Evolutionary conservation across 2,113 vertebrate genomes (phyloP).

Genomic region (Brachypodius melanocephalos): DNA sequence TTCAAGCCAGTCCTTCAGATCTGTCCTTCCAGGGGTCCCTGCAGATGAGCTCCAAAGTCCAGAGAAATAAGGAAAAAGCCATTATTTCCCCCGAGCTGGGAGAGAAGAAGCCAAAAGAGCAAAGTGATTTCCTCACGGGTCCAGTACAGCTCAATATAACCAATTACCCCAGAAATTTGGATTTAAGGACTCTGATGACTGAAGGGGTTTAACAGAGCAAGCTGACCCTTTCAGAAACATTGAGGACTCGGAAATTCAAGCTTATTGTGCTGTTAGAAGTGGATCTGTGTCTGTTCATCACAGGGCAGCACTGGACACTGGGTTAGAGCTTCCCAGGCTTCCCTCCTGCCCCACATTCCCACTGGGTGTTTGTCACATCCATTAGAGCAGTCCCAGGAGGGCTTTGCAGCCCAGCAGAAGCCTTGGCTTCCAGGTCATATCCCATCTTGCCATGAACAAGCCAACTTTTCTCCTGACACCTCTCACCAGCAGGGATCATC

Average conservation of each 20-base stretch:
- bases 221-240: not conserved
- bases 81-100: too few relatives aligned
- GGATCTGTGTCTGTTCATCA: not conserved
- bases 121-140: not conserved
- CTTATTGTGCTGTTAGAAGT: not conserved
- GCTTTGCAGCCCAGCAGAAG: not conserved
- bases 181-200: not conserved
- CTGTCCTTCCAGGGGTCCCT: rapidly evolving
- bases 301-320: not conserved
- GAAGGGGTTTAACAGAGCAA: not conserved
- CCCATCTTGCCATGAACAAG: not conserved
- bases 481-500: not conserved
- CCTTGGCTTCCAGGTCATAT: not conserved
- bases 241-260: rapidly evolving
- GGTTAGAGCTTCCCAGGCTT: not conserved
- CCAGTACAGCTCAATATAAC: not conserved
- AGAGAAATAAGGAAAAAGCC: not conserved
- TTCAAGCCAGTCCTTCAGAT: not conserved
- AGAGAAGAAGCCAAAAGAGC: not conserved
- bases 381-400: not conserved
- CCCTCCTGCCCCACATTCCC: not conserved
- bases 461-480: not conserved
- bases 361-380: rapidly evolving
- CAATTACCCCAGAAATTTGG: not conserved
- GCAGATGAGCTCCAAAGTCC: not conserved